These are phyloP conservation scores for Xiphorhynchus erythropygius DNA, from an alignment of 2,797 vertebrate genomes.

Conservation along the genomic window DNA sequence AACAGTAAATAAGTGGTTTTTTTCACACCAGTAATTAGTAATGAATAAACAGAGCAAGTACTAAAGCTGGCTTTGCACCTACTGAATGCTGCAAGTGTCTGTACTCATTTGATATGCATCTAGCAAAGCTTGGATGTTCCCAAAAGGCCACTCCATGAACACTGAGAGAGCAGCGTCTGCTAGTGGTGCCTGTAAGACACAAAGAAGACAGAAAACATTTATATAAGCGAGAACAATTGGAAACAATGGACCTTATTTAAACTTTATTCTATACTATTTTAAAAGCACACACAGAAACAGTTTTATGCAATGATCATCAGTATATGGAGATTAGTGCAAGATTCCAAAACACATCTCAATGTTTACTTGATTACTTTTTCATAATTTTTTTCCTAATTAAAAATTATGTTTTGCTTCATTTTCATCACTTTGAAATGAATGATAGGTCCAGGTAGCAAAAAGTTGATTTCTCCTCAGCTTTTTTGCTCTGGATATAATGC, in stretches of 20 bases:
- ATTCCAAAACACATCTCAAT: background rate
- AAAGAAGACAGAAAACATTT: conserved; percentile 76
- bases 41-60: conserved; percentile 87
- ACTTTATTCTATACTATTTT: background rate
- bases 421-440: background rate
- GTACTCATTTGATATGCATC: conserved; percentile 99
- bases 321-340: background rate
- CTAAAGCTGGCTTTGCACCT: conserved; percentile 98
- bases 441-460: background rate
- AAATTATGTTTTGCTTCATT: background rate
- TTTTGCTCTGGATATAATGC: background rate
- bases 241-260: background rate
- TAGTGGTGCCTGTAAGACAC: conserved; percentile 93
- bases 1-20: conserved; percentile 37
- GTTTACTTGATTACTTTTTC: background rate
- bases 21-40: conserved; percentile 72
- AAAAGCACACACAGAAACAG: background rate
- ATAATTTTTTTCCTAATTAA: conserved; percentile 5
- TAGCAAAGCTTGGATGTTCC: conserved; percentile 99
- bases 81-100: conserved; percentile 99
- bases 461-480: background rate
- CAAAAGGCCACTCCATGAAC: conserved; percentile 97
- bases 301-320: background rate
- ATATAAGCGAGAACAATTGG: background rate
- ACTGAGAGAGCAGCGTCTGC: conserved; percentile 99